phyloP scores from a whole-genome alignment of 37 sponge, comb jelly and placozoan species.

The Theonella swinhoei region DNA sequence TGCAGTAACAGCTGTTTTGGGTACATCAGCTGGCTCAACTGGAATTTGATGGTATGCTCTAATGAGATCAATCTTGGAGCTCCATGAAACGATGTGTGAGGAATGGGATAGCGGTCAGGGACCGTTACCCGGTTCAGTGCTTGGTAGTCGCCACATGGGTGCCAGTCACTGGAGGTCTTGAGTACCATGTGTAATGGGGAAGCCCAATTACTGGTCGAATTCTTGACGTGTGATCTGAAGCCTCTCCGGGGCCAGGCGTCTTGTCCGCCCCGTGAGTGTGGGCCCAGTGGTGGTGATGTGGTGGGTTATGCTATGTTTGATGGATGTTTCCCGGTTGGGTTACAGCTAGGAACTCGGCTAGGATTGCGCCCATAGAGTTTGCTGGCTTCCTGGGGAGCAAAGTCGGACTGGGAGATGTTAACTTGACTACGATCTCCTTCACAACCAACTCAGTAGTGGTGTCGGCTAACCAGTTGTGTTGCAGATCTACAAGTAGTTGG shows the following conservation, averaged over 20 bases:
- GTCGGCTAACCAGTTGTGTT: conserved; percentile 5
- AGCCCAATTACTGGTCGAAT: too few relatives aligned
- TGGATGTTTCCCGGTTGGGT: not conserved
- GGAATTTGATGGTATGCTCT: conserved; percentile 59
- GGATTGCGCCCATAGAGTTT: too few relatives aligned
- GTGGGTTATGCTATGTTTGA: not conserved
- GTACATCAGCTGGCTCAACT: conserved; percentile 56
- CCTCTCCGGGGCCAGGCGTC: too few relatives aligned
- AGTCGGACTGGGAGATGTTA: too few relatives aligned
- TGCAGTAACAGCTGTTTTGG: conserved; percentile 60
- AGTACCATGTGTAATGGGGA: conserved; percentile 66
- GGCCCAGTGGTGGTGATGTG: not conserved
- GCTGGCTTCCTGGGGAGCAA: too few relatives aligned
- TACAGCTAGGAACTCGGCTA: conserved; percentile 1
- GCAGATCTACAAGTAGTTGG: conserved; percentile 28
- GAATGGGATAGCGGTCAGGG: conserved; percentile 61
- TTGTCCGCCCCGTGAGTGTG: too few relatives aligned
- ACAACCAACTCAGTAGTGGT: not conserved
- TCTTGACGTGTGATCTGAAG: too few relatives aligned
- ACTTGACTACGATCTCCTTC: too few relatives aligned
- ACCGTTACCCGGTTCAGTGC: conserved; percentile 56
- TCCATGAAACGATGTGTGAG: conserved; percentile 48
- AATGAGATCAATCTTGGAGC: conserved; percentile 49
- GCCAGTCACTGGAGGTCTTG: conserved; percentile 58
- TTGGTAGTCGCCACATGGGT: conserved; percentile 68